phyloP scores from a whole-genome alignment of 2,888 invertebrate genomes.

The Euplagia quadripunctaria region DNA sequence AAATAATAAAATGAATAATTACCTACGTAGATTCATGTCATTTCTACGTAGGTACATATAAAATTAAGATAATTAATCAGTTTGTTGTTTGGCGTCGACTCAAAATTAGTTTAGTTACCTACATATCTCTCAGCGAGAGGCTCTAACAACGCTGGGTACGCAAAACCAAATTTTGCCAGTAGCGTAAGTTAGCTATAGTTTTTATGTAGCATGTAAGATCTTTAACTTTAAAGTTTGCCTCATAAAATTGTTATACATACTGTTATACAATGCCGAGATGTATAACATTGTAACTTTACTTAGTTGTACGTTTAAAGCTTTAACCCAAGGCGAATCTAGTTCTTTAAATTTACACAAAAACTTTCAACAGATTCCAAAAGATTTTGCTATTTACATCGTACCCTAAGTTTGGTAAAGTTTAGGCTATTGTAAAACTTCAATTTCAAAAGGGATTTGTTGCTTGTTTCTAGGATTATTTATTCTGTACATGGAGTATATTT shows the following conservation, averaged over 20 bases:
- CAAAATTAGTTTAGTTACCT: too few relatives aligned
- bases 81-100: too few relatives aligned
- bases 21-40: too few relatives aligned
- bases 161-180: too few relatives aligned
- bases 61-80: too few relatives aligned
- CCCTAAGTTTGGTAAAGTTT: constrained; percentile 8
- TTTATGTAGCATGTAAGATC: background rate
- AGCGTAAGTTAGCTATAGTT: too few relatives aligned
- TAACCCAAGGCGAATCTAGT: constrained; percentile 15
- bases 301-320: constrained; percentile 25
- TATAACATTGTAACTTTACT: constrained; percentile 37
- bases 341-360: constrained; percentile 33
- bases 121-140: too few relatives aligned
- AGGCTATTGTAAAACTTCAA: constrained; percentile 11
- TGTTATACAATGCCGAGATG: constrained; percentile 24
- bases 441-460: constrained; percentile 10
- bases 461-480: background rate
- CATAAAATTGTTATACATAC: background rate
- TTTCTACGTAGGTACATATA: too few relatives aligned
- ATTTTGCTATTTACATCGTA: constrained; percentile 42
- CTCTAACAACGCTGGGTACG: too few relatives aligned
- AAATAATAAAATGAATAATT: too few relatives aligned
- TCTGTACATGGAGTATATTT: background rate
- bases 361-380: constrained; percentile 32
- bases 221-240: background rate